These are phyloP conservation scores for Bos indicus DNA, from an alignment of 2,113 vertebrate species.

Conservation along the genomic window DNA sequence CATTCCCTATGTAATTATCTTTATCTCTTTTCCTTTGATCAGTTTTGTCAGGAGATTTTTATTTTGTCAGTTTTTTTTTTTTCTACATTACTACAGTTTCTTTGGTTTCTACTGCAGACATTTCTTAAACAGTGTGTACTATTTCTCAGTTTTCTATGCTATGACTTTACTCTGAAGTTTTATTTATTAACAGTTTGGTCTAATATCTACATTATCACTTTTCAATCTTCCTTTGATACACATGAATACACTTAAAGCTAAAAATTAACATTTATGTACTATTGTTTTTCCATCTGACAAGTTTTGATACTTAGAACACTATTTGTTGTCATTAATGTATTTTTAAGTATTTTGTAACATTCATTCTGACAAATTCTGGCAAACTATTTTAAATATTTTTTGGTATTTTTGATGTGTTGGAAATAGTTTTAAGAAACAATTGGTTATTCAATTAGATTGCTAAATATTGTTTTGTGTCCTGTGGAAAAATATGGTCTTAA, in stretches of 20 bases:
- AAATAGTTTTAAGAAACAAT: not conserved
- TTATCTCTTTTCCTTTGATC: not conserved
- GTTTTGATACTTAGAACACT: not conserved
- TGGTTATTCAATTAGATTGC: not conserved
- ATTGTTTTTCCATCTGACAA: not conserved
- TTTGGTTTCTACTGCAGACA: not conserved
- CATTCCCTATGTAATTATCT: not conserved
- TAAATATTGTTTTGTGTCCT: not conserved
- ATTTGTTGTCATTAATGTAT: not conserved
- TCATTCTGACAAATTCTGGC: not conserved
- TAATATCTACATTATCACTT: not conserved
- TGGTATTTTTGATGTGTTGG: not conserved
- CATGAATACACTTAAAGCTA: not conserved
- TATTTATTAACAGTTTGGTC: not conserved
- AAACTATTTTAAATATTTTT: not conserved
- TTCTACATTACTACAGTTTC: not conserved
- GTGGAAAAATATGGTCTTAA: not conserved
- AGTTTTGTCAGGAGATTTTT: not conserved
- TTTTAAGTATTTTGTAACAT: not conserved
- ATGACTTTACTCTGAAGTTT: not conserved
- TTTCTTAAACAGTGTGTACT: not conserved
- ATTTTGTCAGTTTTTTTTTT: not conserved
- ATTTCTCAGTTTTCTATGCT: not conserved
- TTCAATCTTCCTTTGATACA: not conserved
- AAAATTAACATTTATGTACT: not conserved